These are phyloP conservation scores for Heterochromis multidens DNA, from an alignment of 2,113 vertebrate genomes.

Conservation along the genomic window DNA sequence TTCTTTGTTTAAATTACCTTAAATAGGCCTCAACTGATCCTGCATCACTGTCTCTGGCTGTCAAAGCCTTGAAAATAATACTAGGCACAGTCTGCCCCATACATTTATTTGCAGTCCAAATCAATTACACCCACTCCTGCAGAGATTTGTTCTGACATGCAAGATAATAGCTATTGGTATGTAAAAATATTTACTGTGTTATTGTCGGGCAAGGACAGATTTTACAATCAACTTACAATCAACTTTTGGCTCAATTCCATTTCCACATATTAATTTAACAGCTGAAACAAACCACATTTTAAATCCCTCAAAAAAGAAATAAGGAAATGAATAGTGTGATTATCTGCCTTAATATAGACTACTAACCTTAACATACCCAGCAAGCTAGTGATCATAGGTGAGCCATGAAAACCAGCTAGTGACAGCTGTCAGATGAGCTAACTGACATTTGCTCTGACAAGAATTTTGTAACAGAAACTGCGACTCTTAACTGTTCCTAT, in stretches of 20 bases:
- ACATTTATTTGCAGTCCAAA: background rate
- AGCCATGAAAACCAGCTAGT: no score
- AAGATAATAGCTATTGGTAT: background rate
- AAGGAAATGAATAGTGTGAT: background rate
- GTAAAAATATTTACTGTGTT: background rate
- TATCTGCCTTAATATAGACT: background rate
- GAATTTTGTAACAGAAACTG: background rate
- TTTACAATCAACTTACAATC: background rate
- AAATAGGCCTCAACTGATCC: background rate
- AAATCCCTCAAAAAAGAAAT: background rate
- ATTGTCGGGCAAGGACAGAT: background rate
- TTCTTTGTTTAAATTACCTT: background rate
- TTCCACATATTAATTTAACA: background rate
- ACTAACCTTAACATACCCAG: background rate
- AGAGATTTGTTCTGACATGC: background rate
- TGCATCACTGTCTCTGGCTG: background rate
- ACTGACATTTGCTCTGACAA: no score
- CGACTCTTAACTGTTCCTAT: background rate
- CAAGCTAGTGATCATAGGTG: background rate
- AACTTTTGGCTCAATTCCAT: background rate
- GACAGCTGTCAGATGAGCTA: no score
- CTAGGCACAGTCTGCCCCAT: background rate
- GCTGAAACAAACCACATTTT: background rate
- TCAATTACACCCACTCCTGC: background rate
- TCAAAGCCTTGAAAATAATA: background rate